Evolutionary conservation across 2,797 vertebrate species (phyloP).

Genomic region (Moxostoma hubbsi): DNA sequence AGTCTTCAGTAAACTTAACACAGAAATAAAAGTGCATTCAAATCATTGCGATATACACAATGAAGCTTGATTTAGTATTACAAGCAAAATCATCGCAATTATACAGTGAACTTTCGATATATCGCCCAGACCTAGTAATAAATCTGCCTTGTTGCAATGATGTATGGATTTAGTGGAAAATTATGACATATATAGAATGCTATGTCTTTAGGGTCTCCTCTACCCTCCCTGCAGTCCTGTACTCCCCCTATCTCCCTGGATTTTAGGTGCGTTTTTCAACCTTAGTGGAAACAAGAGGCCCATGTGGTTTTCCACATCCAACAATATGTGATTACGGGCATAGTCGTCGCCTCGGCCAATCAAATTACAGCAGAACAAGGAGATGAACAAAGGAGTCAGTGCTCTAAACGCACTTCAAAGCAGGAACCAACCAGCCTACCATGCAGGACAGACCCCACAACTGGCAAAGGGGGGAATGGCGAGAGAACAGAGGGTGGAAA

Average conservation of each 20-base stretch:
- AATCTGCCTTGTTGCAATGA: constrained; percentile 51
- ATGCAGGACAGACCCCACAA: constrained; percentile 8
- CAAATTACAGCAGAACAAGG: constrained; percentile 41
- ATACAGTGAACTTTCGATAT: too few species aligned
- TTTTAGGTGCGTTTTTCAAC: constrained; percentile 35
- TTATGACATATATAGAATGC: constrained; percentile 56
- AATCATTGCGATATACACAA: too few species aligned
- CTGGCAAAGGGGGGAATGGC: background rate
- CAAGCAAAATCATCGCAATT: too few species aligned
- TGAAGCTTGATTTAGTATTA: too few species aligned
- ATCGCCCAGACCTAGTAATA: background rate
- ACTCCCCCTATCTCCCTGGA: background rate
- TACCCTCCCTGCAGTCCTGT: background rate
- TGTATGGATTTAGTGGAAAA: constrained; percentile 50
- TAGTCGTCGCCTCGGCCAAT: constrained; percentile 7
- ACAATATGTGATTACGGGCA: background rate
- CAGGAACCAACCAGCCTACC: constrained; percentile 5
- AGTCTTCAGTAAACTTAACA: too few species aligned
- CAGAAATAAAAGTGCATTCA: too few species aligned
- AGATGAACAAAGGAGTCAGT: constrained; percentile 33
- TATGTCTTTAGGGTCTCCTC: constrained; percentile 40
- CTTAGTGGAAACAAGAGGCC: background rate
- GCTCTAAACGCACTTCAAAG: constrained; percentile 46
- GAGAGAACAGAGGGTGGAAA: background rate
- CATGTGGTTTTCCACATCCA: constrained; percentile 5